Base-by-base conservation (phyloP, 2,888 invertebrate species). In the Sinelater perroti region DNA sequence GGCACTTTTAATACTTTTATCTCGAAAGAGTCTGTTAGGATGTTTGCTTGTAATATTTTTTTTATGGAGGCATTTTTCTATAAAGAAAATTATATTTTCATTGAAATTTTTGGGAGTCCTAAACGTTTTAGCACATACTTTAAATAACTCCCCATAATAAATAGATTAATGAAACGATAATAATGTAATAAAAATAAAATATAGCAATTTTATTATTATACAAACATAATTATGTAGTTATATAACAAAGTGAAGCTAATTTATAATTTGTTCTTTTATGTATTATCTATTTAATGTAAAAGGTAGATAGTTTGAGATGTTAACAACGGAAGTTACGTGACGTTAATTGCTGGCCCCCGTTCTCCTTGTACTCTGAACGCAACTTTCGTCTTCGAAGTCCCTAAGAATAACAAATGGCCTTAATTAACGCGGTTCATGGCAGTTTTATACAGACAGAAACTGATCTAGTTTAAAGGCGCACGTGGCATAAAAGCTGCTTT, bases 401-500 rank as follows among this genome's bases (percentile, higher is more conserved):
- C 20, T 30, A 56, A 49, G 10, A 33, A 33, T 56, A 49, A 49
- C 33, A 56, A 42, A 56, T 56, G 56, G 56, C 56, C 56, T 56
- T 56, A 56, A 49, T 40, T 21, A 14, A 17, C 17, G 49, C 49
- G 55, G 40, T 50, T 49, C 50, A 35, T 42, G 24, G 49, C 49
- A 42, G 49, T 30, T 51, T 51, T 38, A 20, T 51, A 51, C 30
- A 51, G 10, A 51, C 11, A 40, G 13, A 40, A 30, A 17, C 28
- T 44, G 30, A 26, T 30, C 7, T 38, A 38, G 24, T 46, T 17
- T 54, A 30, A 24, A 20, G n/a, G 10, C 3, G 24, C 21, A 24
- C 16, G 14, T 44, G 42, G 16, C 6, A 17, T 36, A 52, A 53
- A 64, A 47, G 54, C 59, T 58, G 65, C 65, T 67, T 62, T 61